Conservation (phyloP, 2,797 vertebrate genomes). For the Kryptopterus vitreolus region DNA sequence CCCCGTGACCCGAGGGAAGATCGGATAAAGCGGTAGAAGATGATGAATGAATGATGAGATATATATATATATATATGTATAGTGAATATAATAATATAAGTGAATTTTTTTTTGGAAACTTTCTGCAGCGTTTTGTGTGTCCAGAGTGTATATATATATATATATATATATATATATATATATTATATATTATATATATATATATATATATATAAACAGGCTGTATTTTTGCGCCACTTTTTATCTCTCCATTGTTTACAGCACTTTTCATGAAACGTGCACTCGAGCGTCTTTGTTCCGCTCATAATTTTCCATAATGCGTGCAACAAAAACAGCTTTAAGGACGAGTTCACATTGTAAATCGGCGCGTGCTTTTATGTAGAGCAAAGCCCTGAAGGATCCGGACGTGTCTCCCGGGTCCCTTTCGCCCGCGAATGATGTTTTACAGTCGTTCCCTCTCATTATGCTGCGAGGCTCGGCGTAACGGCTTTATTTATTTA, state of each 20-base stretch:
- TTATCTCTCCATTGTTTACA: background rate
- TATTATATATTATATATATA: no score
- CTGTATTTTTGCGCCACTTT: no score
- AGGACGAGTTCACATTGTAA: conserved; percentile 22
- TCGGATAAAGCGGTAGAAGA: no score
- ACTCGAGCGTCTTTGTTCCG: background rate
- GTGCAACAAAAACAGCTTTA: background rate
- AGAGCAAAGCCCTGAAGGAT: background rate
- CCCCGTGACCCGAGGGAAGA: no score
- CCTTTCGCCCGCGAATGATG: conserved; percentile 6
- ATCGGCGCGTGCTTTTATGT: background rate
- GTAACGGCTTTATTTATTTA: background rate
- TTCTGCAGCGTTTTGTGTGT: no score
- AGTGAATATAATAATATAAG: no score
- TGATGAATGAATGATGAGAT: no score
- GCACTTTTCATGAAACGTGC: background rate
- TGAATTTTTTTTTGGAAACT: no score
- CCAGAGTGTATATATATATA: no score
- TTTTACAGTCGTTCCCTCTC: background rate
- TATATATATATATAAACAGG: no score
- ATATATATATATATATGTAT: no score
- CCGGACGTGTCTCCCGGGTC: background rate
- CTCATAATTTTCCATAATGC: conserved; percentile 8
- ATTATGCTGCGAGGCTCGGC: conserved; percentile 19
- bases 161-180: no score